A percentile compares a stretch with the other conserved stretches of the same genome.
phyloP scores from a whole-genome alignment of 2,888 invertebrate genomes.

The Erebia epiphron region DNA sequence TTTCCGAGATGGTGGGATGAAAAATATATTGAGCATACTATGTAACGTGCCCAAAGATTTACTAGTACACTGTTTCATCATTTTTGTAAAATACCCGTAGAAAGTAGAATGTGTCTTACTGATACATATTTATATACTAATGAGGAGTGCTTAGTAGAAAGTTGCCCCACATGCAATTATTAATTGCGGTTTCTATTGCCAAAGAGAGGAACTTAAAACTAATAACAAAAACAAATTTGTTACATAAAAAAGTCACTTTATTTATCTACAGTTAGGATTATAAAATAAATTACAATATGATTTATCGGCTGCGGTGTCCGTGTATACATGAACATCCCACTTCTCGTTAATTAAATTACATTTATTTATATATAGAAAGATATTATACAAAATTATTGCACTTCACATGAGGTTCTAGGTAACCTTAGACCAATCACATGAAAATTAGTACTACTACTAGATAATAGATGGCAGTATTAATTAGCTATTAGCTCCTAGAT shows the following conservation, averaged over 20 bases:
- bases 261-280: conserved; percentile 81
- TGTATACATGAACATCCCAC: conserved; percentile 55
- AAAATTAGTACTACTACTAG: conserved; percentile 39
- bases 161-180: background rate
- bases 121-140: no score
- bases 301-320: conserved; percentile 66
- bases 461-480: conserved; percentile 46
- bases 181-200: conserved; percentile 17
- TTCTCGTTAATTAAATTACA: conserved; percentile 47
- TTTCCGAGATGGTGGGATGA: no score
- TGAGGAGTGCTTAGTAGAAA: no score
- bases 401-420: conserved; percentile 43
- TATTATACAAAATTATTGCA: conserved; percentile 47
- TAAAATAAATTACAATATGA: conserved; percentile 81
- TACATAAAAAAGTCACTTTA: conserved; percentile 81
- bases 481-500: conserved; percentile 43
- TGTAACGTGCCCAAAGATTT: no score
- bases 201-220: background rate
- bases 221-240: conserved; percentile 43
- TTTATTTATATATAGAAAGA: conserved; percentile 37
- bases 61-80: no score
- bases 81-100: no score
- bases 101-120: no score
- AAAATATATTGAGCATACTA: no score
- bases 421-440: conserved; percentile 34